Evolutionary conservation across 2,113 vertebrate species (phyloP).

Genomic region (Otolemur garnettii): DNA sequence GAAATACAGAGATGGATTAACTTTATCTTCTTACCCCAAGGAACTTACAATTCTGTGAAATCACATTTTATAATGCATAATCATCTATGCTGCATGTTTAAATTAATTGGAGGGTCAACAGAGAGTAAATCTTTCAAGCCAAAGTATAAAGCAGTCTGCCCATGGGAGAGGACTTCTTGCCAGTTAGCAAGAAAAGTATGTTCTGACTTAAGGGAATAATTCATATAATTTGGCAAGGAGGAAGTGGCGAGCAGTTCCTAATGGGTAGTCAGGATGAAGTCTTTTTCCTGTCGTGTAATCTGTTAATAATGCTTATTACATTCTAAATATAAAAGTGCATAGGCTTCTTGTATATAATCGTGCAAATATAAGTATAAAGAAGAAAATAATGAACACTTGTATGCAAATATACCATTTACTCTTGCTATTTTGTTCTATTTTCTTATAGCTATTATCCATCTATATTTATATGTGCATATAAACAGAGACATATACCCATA

Average conservation of each 20-base stretch:
- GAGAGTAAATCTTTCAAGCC: not conserved
- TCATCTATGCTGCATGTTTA: not conserved
- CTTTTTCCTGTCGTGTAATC: not conserved
- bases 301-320: constrained; percentile 39
- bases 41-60: not conserved
- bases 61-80: not conserved
- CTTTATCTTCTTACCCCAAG: not conserved
- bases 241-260: not conserved
- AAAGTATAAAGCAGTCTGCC: not conserved
- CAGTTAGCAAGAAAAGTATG: not conserved
- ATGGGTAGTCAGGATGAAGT: not conserved
- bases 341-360: not conserved
- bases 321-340: constrained; percentile 25
- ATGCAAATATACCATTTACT: not conserved
- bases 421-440: constrained; percentile 33
- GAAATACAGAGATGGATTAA: not conserved
- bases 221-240: not conserved
- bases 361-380: constrained; percentile 22
- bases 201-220: not conserved
- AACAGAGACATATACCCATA: not conserved
- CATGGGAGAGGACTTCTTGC: not conserved
- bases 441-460: not conserved
- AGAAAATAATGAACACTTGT: not conserved
- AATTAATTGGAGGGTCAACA: not conserved
- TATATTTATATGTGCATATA: not conserved